Conservation (phyloP, 1,140 invertebrate species). For the Aporrectodea caliginosa region DNA sequence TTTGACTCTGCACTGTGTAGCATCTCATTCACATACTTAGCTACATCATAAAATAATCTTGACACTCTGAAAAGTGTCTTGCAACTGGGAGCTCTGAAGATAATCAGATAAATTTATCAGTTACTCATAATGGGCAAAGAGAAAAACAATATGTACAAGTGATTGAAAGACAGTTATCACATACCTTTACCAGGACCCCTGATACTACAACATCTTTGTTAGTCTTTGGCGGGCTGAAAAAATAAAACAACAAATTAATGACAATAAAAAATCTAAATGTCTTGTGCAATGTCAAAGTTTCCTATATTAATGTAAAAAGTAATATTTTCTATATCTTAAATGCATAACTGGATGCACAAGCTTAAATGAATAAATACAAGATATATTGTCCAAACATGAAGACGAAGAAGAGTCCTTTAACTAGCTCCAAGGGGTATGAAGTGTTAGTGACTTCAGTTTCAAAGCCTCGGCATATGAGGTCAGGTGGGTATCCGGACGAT, state of each 20-base stretch:
- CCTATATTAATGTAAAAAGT: background rate
- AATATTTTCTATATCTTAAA: background rate
- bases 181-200: slow-evolving; percentile 15
- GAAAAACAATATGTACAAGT: background rate
- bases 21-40: background rate
- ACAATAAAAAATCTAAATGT: background rate
- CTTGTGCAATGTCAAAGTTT: background rate
- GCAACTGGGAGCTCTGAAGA: too few relatives aligned
- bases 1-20: background rate
- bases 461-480: too few relatives aligned
- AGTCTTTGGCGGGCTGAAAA: slow-evolving; percentile 14
- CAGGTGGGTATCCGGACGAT: too few relatives aligned
- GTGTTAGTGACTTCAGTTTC: too few relatives aligned
- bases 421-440: too few relatives aligned
- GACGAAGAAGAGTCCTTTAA: too few relatives aligned
- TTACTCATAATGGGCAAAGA: background rate
- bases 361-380: background rate
- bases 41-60: background rate
- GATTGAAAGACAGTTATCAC: background rate
- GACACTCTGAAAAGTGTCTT: background rate
- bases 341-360: background rate
- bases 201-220: slow-evolving; percentile 21
- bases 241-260: background rate
- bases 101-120: background rate
- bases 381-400: background rate